A percentile compares a stretch with the other conserved stretches of the same genome.
Conservation (phyloP, 2,113 vertebrate genomes). For the Phyllostomus hastatus region DNA sequence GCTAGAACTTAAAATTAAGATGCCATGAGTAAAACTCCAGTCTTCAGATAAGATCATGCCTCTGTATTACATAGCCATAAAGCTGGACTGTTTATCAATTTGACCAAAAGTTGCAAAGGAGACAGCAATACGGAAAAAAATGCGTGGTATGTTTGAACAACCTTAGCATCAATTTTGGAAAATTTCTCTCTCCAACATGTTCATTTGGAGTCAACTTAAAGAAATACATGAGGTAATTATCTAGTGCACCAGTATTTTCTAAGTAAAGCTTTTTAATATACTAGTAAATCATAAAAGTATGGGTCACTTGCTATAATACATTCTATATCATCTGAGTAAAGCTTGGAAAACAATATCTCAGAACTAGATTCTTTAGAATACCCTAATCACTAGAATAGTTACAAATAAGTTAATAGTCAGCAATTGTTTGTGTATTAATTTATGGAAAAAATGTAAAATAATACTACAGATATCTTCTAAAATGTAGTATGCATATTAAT, state of each 20-base stretch:
- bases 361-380: background rate
- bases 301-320: background rate
- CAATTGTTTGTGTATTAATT: background rate
- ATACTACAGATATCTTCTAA: background rate
- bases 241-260: background rate
- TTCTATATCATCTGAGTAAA: background rate
- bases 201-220: background rate
- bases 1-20: background rate
- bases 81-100: background rate
- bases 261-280: background rate
- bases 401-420: background rate
- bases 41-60: background rate
- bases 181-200: background rate
- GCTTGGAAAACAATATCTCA: background rate
- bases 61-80: background rate
- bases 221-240: background rate
- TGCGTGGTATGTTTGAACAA: background rate
- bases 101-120: background rate
- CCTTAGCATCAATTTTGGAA: background rate
- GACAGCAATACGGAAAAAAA: background rate
- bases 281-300: background rate
- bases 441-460: slow-evolving; percentile 11
- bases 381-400: background rate
- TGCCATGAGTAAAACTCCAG: background rate
- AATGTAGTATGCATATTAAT: background rate